phyloP scores from a whole-genome alignment of 2,113 vertebrate genomes.

The Eolophus roseicapilla region DNA sequence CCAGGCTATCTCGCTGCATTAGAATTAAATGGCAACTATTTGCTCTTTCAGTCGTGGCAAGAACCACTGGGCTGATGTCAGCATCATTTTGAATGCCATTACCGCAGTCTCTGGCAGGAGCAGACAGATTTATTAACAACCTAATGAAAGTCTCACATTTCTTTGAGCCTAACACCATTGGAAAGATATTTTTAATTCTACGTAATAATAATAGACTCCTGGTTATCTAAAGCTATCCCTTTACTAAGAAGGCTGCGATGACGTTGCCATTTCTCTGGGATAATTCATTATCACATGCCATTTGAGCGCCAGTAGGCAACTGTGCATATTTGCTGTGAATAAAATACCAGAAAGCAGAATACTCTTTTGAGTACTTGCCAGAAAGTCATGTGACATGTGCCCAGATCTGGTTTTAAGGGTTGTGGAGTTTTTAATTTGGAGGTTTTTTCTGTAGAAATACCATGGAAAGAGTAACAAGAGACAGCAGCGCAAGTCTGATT shows the following conservation, averaged over 20 bases:
- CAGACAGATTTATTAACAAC: slow-evolving; percentile 35
- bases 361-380: neutral
- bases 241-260: neutral
- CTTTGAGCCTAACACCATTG: neutral
- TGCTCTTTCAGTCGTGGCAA: neutral
- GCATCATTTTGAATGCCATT: slow-evolving; percentile 20
- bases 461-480: neutral
- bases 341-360: neutral
- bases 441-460: neutral
- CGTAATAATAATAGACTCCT: neutral
- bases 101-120: neutral
- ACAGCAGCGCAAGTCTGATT: neutral
- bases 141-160: neutral
- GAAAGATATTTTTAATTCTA: neutral
- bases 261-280: neutral
- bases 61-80: neutral
- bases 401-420: neutral
- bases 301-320: neutral
- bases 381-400: neutral
- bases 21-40: slow-evolving; percentile 40
- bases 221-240: neutral
- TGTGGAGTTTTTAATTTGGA: neutral
- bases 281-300: neutral
- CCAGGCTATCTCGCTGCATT: neutral
- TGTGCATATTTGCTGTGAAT: neutral